Conservation (phyloP, 2,888 invertebrate species). For the Himalopsyche tibetana region DNA sequence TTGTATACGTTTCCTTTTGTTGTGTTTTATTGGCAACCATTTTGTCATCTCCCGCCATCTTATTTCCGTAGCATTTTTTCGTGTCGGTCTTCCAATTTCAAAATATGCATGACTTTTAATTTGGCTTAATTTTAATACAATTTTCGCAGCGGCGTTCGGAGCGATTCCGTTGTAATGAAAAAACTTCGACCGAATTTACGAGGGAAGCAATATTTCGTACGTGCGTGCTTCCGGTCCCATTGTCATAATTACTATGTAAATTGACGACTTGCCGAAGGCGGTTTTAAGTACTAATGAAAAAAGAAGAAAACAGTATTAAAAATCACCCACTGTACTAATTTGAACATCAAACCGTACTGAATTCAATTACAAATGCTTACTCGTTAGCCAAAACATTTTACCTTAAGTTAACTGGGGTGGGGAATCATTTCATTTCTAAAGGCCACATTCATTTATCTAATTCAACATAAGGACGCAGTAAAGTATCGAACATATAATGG, state of each 20-base stretch:
- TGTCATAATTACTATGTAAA: slow-evolving; percentile 31
- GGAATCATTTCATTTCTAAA: no score
- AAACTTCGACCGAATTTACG: background rate
- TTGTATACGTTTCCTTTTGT: background rate
- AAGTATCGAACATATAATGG: no score
- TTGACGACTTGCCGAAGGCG: background rate
- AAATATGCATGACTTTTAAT: slow-evolving; percentile 29
- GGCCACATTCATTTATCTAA: no score
- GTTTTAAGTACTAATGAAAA: background rate
- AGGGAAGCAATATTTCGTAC: slow-evolving; percentile 4
- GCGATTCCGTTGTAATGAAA: background rate
- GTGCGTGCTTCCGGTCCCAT: background rate
- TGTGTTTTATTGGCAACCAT: background rate
- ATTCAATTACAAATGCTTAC: background rate
- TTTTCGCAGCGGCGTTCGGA: background rate
- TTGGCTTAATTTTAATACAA: slow-evolving; percentile 15
- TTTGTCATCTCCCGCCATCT: slow-evolving; percentile 1
- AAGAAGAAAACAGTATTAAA: background rate
- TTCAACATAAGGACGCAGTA: no score
- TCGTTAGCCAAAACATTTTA: background rate
- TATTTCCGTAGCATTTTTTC: background rate
- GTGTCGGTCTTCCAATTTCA: background rate
- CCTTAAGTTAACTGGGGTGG: no score
- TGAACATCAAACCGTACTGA: background rate
- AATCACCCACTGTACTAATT: background rate